These are phyloP conservation scores for Coboldia fuscipes DNA, from an alignment of 1,140 invertebrate genomes.

Conservation along the genomic window DNA sequence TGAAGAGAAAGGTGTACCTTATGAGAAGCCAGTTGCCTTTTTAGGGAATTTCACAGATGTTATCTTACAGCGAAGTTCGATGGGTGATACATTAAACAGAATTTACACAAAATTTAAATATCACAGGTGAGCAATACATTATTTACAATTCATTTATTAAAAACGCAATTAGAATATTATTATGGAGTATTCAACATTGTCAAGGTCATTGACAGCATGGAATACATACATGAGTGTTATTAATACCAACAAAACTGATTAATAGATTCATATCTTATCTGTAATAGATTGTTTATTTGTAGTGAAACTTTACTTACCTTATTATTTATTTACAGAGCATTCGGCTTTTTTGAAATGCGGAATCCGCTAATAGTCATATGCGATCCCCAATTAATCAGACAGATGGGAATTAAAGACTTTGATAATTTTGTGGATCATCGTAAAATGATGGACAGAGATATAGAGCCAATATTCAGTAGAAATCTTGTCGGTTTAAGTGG, in stretches of 20 bases:
- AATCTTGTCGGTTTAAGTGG: slow-evolving; percentile 16
- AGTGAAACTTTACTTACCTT: not conserved
- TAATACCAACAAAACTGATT: slow-evolving; percentile 12
- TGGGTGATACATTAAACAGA: slow-evolving; percentile 14
- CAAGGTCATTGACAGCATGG: too few relatives aligned
- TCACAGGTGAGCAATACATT: too few relatives aligned
- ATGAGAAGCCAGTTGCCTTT: slow-evolving; percentile 9
- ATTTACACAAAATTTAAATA: too few relatives aligned
- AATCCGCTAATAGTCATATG: slow-evolving; percentile 15
- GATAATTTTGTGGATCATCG: slow-evolving; percentile 19
- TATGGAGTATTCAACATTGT: too few relatives aligned
- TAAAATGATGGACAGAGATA: slow-evolving; percentile 8
- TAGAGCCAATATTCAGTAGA: slow-evolving; percentile 15
- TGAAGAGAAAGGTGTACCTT: slow-evolving; percentile 10
- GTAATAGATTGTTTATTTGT: slow-evolving; percentile 4
- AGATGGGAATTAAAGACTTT: slow-evolving; percentile 13
- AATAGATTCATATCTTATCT: not conserved
- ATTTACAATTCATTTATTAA: too few relatives aligned
- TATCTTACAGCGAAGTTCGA: slow-evolving; percentile 7
- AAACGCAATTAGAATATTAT: too few relatives aligned
- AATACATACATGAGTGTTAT: slow-evolving; percentile 12
- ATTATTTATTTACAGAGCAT: slow-evolving; percentile 3
- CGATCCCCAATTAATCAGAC: slow-evolving; percentile 18
- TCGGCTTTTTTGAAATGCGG: slow-evolving; percentile 10
- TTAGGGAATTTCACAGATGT: slow-evolving; percentile 11